Percentiles rank a stretch among this genome's conserved stretches.
These are phyloP conservation scores for Ramazzottius varieornatus DNA, from an alignment of 2,888 invertebrate species.

Conservation along the genomic window DNA sequence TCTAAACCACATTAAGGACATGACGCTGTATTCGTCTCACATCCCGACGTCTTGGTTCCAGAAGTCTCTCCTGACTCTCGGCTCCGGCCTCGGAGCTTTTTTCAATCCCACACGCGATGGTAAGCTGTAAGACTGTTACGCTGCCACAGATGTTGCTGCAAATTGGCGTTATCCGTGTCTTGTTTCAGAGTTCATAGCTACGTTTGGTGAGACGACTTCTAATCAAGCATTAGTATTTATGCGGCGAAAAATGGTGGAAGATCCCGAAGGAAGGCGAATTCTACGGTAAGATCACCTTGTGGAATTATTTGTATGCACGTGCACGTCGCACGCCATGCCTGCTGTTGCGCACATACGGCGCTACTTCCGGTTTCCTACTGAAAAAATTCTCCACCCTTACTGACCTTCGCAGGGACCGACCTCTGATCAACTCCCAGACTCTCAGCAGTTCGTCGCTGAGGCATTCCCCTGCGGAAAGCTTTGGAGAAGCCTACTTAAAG, in stretches of 20 bases:
- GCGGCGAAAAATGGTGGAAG: constrained; percentile 42
- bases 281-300: constrained; percentile 18
- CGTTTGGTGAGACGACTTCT: constrained; percentile 71
- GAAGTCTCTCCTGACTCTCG: constrained; percentile 45
- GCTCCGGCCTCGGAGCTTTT: constrained; percentile 58
- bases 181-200: constrained; percentile 64
- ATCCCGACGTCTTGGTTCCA: constrained; percentile 35
- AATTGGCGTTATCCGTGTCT: constrained; percentile 7
- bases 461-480: constrained; percentile 43
- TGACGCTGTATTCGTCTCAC: constrained; percentile 20
- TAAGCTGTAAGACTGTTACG: constrained; percentile 12
- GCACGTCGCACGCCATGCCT: no score
- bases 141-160: neutral
- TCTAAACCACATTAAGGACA: no score
- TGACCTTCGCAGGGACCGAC: constrained; percentile 33
- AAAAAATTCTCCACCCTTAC: neutral
- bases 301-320: no score
- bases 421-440: constrained; percentile 57
- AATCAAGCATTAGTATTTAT: constrained; percentile 40
- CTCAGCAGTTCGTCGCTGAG: constrained; percentile 45
- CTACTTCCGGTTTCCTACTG: no score
- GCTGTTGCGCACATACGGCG: no score
- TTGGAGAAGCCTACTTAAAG: constrained; percentile 58
- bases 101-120: constrained; percentile 44
- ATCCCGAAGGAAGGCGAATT: constrained; percentile 48